A percentile compares a stretch with the other conserved stretches of the same genome.
Conservation (phyloP, 2,797 vertebrate genomes). For the Epinephelus malabaricus region DNA sequence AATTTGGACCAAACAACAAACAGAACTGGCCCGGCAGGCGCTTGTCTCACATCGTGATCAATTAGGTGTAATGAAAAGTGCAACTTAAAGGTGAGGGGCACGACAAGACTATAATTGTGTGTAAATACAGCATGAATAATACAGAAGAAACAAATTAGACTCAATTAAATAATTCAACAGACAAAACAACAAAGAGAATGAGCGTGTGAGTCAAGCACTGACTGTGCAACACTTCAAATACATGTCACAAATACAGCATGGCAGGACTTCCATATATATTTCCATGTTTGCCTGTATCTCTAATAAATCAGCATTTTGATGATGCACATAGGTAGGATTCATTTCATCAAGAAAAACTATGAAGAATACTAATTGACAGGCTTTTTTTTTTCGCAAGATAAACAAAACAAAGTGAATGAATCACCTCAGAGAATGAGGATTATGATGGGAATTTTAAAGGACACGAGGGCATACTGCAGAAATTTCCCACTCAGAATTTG, state of each 20-base stretch:
- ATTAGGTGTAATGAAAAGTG: conserved; percentile 13
- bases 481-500: background rate
- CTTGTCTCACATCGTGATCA: background rate
- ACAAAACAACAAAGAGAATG: background rate
- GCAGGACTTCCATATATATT: background rate
- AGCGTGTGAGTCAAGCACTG: background rate
- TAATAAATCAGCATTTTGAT: background rate
- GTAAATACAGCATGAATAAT: conserved; percentile 5
- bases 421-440: background rate
- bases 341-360: background rate
- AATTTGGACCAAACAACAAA: conserved; percentile 37
- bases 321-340: background rate
- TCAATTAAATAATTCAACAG: background rate
- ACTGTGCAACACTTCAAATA: background rate
- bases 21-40: background rate
- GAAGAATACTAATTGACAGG: no score
- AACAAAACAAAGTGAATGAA: background rate
- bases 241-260: background rate
- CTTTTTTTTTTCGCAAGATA: background rate
- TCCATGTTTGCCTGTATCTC: background rate
- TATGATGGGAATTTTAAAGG: background rate
- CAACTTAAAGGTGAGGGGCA: conserved; percentile 4
- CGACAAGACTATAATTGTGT: conserved; percentile 12
- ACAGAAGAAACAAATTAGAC: conserved; percentile 5
- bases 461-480: background rate